Conservation (phyloP, 2,888 invertebrate species). For the Cataglyphis livida region DNA sequence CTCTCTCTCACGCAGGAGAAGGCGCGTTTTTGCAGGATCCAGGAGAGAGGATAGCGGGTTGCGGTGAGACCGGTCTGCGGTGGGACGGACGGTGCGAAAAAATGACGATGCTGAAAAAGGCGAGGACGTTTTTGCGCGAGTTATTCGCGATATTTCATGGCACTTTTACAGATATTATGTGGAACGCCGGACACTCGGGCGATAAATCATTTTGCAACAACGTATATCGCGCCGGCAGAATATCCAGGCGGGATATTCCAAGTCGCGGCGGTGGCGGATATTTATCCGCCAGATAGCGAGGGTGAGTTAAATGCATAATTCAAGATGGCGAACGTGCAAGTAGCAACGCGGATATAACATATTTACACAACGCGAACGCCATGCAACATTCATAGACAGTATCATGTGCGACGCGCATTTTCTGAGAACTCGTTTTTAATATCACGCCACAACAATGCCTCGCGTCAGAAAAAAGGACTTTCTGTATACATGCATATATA, state of each 20-base stretch:
- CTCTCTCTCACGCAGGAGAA: neutral
- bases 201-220: conserved; percentile 71
- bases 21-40: conserved; percentile 22
- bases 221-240: conserved; percentile 45
- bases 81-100: conserved; percentile 10
- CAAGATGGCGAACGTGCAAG: conserved; percentile 63
- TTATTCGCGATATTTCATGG: conserved; percentile 66
- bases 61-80: conserved; percentile 36
- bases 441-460: conserved; percentile 32
- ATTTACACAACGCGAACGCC: conserved; percentile 53
- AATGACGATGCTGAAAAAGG: conserved; percentile 50
- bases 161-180: conserved; percentile 70
- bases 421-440: conserved; percentile 38
- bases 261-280: conserved; percentile 54
- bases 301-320: conserved; percentile 71
- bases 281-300: conserved; percentile 66
- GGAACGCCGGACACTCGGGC: conserved; percentile 61
- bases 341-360: conserved; percentile 54
- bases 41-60: conserved; percentile 8
- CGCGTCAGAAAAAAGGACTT: neutral
- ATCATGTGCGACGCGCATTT: neutral
- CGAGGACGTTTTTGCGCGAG: conserved; percentile 57
- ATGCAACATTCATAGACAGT: conserved; percentile 51
- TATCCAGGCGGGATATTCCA: conserved; percentile 15
- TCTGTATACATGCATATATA: neutral